Evolutionary conservation across 2,888 invertebrate genomes (phyloP).

Genomic region (Poecilobothrus nobilitatus): DNA sequence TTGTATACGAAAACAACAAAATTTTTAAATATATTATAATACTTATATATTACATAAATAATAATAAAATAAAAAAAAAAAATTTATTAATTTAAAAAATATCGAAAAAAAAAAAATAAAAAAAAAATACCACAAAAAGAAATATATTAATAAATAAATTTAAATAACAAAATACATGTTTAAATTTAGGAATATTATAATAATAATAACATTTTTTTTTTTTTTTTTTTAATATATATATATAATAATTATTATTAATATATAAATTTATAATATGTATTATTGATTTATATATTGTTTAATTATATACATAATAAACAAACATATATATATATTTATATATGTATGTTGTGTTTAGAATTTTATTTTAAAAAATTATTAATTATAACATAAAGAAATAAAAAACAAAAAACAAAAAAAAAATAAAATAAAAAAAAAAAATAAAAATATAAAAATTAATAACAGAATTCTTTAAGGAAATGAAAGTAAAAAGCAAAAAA

Average conservation of each 20-base stretch:
- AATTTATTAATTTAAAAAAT: not conserved
- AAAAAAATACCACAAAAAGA: not conserved
- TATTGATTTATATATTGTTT: not conserved
- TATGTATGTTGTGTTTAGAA: not conserved
- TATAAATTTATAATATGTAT: not conserved
- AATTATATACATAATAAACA: not conserved
- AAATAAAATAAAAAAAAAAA: not conserved
- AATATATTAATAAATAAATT: not conserved
- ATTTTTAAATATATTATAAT: not conserved
- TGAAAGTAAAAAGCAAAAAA: not conserved
- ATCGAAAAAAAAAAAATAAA: not conserved
- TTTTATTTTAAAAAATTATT: not conserved
- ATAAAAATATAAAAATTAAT: not conserved
- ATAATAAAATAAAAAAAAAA: not conserved
- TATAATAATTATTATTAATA: not conserved
- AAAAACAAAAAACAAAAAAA: not conserved
- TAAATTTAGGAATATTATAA: not conserved
- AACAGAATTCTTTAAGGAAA: not conserved
- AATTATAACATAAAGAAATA: not conserved
- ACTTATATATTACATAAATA: not conserved
- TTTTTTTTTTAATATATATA: not conserved
- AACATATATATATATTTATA: not conserved
- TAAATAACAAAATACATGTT: not conserved
- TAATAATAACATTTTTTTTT: not conserved
- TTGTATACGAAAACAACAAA: slow-evolving; percentile 3